Conservation (phyloP, 2,797 vertebrate species). For the Sebastes matsubarae region DNA sequence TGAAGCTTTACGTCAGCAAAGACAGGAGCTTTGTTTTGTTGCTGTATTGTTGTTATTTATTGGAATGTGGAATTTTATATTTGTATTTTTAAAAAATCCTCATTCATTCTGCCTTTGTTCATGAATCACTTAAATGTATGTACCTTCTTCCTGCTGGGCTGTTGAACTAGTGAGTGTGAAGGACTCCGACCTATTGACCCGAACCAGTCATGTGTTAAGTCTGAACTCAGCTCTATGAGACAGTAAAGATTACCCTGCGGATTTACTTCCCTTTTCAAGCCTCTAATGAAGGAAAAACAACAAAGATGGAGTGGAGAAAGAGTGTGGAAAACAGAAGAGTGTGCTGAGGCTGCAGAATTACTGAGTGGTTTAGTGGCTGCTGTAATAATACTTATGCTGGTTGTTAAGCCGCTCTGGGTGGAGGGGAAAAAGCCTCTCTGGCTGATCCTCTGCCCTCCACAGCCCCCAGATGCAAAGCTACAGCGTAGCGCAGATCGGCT, state of each 20-base stretch:
- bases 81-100: no score
- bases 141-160: background rate
- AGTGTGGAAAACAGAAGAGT: constrained; percentile 48
- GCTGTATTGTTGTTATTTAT: background rate
- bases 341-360: constrained; percentile 72
- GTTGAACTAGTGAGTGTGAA: background rate
- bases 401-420: constrained; percentile 73
- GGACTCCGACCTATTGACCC: constrained; percentile 32
- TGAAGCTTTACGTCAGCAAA: background rate
- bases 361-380: constrained; percentile 73
- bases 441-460: constrained; percentile 70
- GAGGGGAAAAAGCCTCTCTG: constrained; percentile 58
- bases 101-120: background rate
- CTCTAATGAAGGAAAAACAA: constrained; percentile 45
- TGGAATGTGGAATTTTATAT: no score
- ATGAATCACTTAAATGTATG: background rate
- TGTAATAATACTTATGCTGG: constrained; percentile 78
- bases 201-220: background rate
- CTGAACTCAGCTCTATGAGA: background rate
- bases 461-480: constrained; percentile 51
- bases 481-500: constrained; percentile 23
- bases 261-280: constrained; percentile 47
- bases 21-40: background rate
- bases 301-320: constrained; percentile 30
- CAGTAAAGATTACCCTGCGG: constrained; percentile 8